A percentile compares a stretch with the other conserved stretches of the same genome.
Conservation (phyloP, 2,797 vertebrate genomes). For the Ataeniobius toweri region DNA sequence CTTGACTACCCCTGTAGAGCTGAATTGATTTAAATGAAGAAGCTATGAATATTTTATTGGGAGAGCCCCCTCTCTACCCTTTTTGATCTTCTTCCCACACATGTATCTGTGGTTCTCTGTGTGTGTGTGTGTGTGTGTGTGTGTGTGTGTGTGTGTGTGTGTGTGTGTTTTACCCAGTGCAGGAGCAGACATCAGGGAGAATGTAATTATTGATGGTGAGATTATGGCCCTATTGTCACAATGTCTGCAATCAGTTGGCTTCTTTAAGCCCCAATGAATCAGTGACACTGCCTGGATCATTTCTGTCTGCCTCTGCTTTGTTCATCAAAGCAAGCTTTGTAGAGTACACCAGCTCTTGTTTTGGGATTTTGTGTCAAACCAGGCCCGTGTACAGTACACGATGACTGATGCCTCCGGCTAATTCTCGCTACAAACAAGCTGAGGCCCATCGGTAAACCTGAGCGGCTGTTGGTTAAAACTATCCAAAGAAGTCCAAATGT, state of each 20-base stretch:
- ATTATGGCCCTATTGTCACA: slow-evolving; percentile 69
- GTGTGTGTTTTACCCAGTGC: slow-evolving; percentile 4
- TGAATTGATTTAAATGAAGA: slow-evolving; percentile 83
- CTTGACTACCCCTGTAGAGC: slow-evolving; percentile 70
- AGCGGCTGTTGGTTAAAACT: slow-evolving; percentile 25
- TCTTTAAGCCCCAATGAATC: slow-evolving; percentile 72
- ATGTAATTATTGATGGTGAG: slow-evolving; percentile 78
- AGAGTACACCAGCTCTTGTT: slow-evolving; percentile 67
- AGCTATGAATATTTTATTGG: slow-evolving; percentile 83
- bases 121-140: slow-evolving; percentile 24
- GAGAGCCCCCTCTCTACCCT: slow-evolving; percentile 23
- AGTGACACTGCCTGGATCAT: slow-evolving; percentile 66
- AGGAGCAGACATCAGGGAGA: slow-evolving; percentile 37
- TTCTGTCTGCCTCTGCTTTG: slow-evolving; percentile 61
- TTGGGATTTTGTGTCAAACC: slow-evolving; percentile 69
- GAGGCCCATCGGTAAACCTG: slow-evolving; percentile 38
- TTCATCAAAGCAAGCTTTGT: slow-evolving; percentile 76
- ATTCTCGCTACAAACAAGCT: slow-evolving; percentile 69
- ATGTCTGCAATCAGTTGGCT: slow-evolving; percentile 67
- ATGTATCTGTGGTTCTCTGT: slow-evolving; percentile 18
- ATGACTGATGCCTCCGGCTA: slow-evolving; percentile 61
- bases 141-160: slow-evolving; percentile 30
- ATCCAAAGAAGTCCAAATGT: slow-evolving; percentile 20
- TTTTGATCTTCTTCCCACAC: slow-evolving; percentile 54
- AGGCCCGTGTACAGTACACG: slow-evolving; percentile 54